A percentile compares a stretch with the other conserved stretches of the same genome.
Conservation (phyloP, 1,140 invertebrate genomes). For the Drosophila pachea region DNA sequence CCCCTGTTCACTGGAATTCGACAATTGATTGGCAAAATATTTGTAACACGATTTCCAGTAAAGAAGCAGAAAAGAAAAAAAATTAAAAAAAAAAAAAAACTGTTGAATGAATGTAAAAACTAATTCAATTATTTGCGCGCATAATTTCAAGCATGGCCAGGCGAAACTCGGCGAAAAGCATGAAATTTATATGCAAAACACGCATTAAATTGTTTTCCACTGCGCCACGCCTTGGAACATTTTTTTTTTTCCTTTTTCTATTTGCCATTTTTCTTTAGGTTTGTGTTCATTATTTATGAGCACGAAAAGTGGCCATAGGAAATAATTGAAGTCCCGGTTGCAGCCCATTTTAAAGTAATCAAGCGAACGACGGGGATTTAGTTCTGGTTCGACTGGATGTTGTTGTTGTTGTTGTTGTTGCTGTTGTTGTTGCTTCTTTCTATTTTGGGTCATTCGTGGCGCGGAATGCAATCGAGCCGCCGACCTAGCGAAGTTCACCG, state of each 20-base stretch:
- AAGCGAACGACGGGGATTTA: constrained; percentile 17
- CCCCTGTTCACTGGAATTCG: constrained; percentile 33
- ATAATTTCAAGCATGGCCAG: constrained; percentile 46
- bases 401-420: too few relatives aligned
- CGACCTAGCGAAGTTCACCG: too few relatives aligned
- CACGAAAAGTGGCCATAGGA: constrained; percentile 59
- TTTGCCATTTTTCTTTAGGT: constrained; percentile 3
- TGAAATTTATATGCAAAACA: constrained; percentile 77
- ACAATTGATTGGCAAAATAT: constrained; percentile 75
- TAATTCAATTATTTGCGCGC: constrained; percentile 76
- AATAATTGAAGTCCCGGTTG: constrained; percentile 66
- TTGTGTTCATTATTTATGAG: constrained; percentile 68
- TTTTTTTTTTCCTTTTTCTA: constrained; percentile 16
- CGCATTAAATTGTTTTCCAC: constrained; percentile 64
- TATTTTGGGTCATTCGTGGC: constrained; percentile 61
- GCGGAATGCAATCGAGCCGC: constrained; percentile 28
- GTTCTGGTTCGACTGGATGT: background rate
- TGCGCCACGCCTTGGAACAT: background rate
- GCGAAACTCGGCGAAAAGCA: constrained; percentile 43
- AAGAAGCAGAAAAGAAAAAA: too few relatives aligned
- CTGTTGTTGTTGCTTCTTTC: background rate
- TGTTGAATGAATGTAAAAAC: constrained; percentile 40
- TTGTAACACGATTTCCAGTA: constrained; percentile 57
- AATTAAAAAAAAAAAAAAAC: background rate
- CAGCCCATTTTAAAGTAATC: constrained; percentile 71